Evolutionary conservation across 2,888 invertebrate species (phyloP).

Genomic region (Anthophora plumipes): DNA sequence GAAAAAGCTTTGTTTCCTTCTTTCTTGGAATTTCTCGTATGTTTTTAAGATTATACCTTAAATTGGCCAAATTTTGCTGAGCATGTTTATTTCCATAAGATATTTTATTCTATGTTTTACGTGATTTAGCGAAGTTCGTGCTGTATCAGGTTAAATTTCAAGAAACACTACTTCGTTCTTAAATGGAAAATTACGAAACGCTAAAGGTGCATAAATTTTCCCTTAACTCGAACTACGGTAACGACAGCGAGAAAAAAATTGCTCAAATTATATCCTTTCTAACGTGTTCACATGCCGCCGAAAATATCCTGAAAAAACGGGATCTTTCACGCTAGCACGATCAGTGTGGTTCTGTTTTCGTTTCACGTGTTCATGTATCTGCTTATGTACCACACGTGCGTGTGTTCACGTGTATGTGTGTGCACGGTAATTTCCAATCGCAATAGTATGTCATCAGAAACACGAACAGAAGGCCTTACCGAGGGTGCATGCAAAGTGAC

Average conservation of each 20-base stretch:
- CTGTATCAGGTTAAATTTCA: too few species aligned
- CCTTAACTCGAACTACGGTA: too few species aligned
- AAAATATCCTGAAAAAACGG: not conserved
- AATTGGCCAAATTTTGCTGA: too few species aligned
- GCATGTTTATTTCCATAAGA: too few species aligned
- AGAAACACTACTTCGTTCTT: too few species aligned
- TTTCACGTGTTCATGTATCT: constrained; percentile 7
- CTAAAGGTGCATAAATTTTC: not conserved
- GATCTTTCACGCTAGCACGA: not conserved
- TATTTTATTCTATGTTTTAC: too few species aligned
- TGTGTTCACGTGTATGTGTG: constrained; percentile 8
- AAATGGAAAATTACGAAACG: not conserved
- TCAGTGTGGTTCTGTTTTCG: not conserved
- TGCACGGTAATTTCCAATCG: constrained; percentile 52
- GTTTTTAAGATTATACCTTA: too few species aligned
- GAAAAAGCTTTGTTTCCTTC: too few species aligned
- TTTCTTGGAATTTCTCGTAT: too few species aligned
- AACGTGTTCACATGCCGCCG: not conserved
- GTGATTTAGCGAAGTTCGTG: too few species aligned
- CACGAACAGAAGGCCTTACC: constrained; percentile 47
- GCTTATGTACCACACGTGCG: not conserved
- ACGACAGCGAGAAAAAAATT: not conserved
- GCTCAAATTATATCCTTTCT: not conserved
- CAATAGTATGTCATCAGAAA: constrained; percentile 52
- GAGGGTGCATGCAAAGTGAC: constrained; percentile 57